Evolutionary conservation across 2,113 vertebrate species (phyloP), one percentile per base, ranked within the genome.

Genomic region (Glaucidium brasilianum): DNA sequence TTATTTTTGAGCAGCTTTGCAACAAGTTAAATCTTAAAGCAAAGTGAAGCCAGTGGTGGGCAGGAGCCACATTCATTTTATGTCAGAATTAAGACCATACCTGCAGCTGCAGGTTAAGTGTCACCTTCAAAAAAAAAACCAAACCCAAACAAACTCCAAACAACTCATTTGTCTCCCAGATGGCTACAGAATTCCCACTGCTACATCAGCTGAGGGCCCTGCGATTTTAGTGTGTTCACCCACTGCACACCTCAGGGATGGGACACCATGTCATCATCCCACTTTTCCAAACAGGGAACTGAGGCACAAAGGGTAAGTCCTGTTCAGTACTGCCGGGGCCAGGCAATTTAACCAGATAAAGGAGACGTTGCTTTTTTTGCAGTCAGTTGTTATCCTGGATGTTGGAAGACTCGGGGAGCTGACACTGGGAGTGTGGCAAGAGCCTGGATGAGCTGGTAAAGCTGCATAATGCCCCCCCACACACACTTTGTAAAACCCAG

Each of bases 131-230:
- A 3, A 11, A 9, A 22, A 30, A n/a, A n/a, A 11, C 16, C 27
- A 32, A 29, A 47, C 45, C 18, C 8, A 9, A 47, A 47, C 19
- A 5, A 47, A 45, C 43, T 15, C 8, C 10, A 66, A 58, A 37
- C 14, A 9, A 49, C 6, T 29, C 4, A 32, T n/a, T 56, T 55
- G 13, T 47, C 8, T 60, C n/a, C 52, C 13, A 32, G 15, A 21
- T 34, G 4, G 7, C n/a, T 62, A 43, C 7, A 34, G 32, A 37
- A 12, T 30, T 60, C 30, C 50, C 15, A 9, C 12, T 29, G 17
- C 39, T 35, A 0, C 17, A 20, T 30, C 22, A 71, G 0, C 26
- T 0, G 1, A 60, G 11, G 30, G 29, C 30, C 17, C 37, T 56
- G 26, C 35, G n/a, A 21, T 63, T 77, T 72, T 27, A 76, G 47